phyloP scores from a whole-genome alignment of 2,888 invertebrate species.

The Onthophagus sagittarius region DNA sequence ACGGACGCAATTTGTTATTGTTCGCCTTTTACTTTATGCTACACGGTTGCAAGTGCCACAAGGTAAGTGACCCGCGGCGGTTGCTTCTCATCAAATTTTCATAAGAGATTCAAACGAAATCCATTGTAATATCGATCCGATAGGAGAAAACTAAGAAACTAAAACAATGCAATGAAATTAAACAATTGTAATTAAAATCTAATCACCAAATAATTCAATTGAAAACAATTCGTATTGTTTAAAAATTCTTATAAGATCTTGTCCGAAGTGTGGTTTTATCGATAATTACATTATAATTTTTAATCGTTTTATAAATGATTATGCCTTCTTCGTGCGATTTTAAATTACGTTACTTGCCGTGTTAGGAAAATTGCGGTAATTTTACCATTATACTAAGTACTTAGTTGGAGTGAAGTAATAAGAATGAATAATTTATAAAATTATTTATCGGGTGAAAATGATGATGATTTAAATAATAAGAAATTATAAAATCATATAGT shows the following conservation, averaged over 20 bases:
- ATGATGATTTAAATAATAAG: too few species aligned
- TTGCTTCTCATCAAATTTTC: not conserved
- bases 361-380: not conserved
- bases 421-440: not conserved
- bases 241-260: not conserved
- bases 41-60: not conserved
- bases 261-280: not conserved
- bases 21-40: not conserved
- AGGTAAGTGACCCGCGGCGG: not conserved
- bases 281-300: not conserved
- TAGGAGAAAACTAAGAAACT: too few species aligned
- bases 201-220: not conserved
- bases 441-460: too few species aligned
- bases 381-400: not conserved
- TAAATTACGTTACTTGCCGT: not conserved
- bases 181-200: not conserved
- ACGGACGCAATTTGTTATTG: not conserved
- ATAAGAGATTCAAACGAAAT: not conserved
- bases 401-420: not conserved
- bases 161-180: not conserved
- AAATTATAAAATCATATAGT: too few species aligned
- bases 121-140: too few species aligned
- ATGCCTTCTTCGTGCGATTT: not conserved
- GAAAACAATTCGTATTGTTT: not conserved
- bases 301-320: not conserved